Base-by-base conservation (phyloP, 2,888 invertebrate genomes). In the Yponomeuta cagnagella region DNA sequence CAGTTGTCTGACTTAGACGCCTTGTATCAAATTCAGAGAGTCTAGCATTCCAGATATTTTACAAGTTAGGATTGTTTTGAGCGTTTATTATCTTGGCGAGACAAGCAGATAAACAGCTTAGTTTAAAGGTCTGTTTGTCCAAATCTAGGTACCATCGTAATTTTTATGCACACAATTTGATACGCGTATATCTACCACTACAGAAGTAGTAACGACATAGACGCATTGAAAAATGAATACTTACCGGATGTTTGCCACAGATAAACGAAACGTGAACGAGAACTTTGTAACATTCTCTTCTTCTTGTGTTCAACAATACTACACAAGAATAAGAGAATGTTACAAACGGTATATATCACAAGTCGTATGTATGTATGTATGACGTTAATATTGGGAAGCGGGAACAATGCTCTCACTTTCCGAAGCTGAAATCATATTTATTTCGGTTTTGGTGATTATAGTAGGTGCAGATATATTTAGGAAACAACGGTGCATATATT, bases 171-270 rank as follows among this genome's bases (percentile, higher is more conserved):
- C 37, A 37, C 43, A 15, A 80, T 80, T 80, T 81, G 81, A 84
- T 84, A 82, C 80, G 73, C 73, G 73, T 77, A 65, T 68, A 67
- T 15, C n/a, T 68, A 48, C 48, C 48, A 68, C 68, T 73, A 78
- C 77, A 78, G 74, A 78, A 79, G 79, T 80, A 82, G 76, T 78
- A 77, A 79, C 78, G 75, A 75, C 76, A 79, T 77, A 79, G 78
- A 79, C 76, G 78, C 78, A 78, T 81, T 83, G 78, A 81, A 84
- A 81, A 83, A 83, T 58, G 83, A 83, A 84, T 85, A 82, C 23
- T 23, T 23, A 23, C 88, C 89, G 89, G 88, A 88, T 89, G 88
- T 87, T 86, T 84, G 83, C 81, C 81, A 80, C 81, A 86, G 88
- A 89, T 89, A 89, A 88, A 87, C 83, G 81, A 81, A 82, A 81